Base-by-base conservation (phyloP, 2,888 invertebrate genomes). In the Chrysodeixis includens region DNA sequence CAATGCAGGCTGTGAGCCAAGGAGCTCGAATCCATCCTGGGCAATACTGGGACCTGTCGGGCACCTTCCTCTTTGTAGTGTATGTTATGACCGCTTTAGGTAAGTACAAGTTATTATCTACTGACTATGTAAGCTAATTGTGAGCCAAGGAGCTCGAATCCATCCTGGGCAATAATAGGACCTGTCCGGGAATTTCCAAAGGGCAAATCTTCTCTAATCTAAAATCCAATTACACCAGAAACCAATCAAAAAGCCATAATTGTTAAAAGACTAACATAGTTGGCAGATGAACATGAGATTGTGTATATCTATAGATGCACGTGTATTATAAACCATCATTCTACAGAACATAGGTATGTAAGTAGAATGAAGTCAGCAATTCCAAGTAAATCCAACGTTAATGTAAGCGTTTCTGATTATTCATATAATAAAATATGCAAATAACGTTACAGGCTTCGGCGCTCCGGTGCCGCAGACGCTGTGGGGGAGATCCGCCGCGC, bases 51-150 rank as follows among this genome's bases (percentile, higher is more conserved):
- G 96, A 96, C 22, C 95, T 96, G 74, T 95, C 97, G 0, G 97
- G 97, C 14, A 97, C 97, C 49, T 92, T 97, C 56, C 92, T 97
- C 22, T 97, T 97, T 83, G 95, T 96, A 9, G 93, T 97, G 46
- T 96, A 97, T n/a, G 94, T 97, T 10, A 94, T 97, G 86, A 97
- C 97, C 0, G 97, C 97, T 40, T 89, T 97, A 62, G 97, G 97
- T 97, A 79, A 55, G 61, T 64, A 14, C 0, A n/a, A 51, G 3
- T 12, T 18, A 14, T 12, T 30, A 1, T 30, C 30, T 20, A 58
- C 55, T 16, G 35, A 22, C 14, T 35, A n/a, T n/a, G n/a, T n/a
- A 6, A 26, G 6, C 26, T 26, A 26, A 6, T 6, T 4, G 26
- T 26, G 26, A 26, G 26, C 26, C 6, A 26, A 26, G 26, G 26